Percentiles rank a stretch among this genome's conserved stretches.
Evolutionary conservation across 1,140 invertebrate species (phyloP).

Genomic region (Drosophila albomicans): DNA sequence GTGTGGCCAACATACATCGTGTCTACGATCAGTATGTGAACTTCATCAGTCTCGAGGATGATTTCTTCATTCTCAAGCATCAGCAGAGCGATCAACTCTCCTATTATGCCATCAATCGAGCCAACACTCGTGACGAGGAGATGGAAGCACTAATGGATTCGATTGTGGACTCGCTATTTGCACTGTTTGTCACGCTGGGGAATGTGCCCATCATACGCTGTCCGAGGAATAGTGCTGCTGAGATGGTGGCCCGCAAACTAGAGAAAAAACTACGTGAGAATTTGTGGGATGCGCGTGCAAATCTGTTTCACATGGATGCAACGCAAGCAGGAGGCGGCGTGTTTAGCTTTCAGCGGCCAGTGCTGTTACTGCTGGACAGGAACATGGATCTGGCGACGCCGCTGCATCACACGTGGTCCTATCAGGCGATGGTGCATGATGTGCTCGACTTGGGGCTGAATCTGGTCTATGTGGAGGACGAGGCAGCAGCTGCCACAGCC

Average conservation of each 20-base stretch:
- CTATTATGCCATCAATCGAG: slow-evolving; percentile 97
- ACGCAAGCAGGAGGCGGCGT: slow-evolving; percentile 90
- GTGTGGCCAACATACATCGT: slow-evolving; percentile 96
- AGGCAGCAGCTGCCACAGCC: slow-evolving; percentile 60
- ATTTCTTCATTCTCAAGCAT: slow-evolving; percentile 97
- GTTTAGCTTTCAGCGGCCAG: slow-evolving; percentile 95
- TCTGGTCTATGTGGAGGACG: slow-evolving; percentile 92
- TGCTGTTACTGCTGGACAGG: slow-evolving; percentile 97
- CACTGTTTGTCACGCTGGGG: slow-evolving; percentile 97
- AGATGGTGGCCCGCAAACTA: slow-evolving; percentile 98
- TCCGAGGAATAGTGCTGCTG: slow-evolving; percentile 98
- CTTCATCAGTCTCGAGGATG: slow-evolving; percentile 99
- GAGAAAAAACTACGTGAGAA: slow-evolving; percentile 99
- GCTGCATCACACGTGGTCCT: slow-evolving; percentile 99
- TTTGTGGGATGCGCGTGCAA: slow-evolving; percentile 97
- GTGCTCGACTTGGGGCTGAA: slow-evolving; percentile 96
- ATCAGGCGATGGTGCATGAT: slow-evolving; percentile 98
- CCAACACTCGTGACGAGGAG: slow-evolving; percentile 97
- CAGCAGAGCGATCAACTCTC: slow-evolving; percentile 96
- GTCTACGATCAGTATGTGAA: slow-evolving; percentile 99
- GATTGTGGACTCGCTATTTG: slow-evolving; percentile 98
- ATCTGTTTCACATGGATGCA: slow-evolving; percentile 95
- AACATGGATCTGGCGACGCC: slow-evolving; percentile 99
- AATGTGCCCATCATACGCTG: slow-evolving; percentile 98
- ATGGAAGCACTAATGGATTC: slow-evolving; percentile 97